These are phyloP conservation scores for Chiloscyllium punctatum DNA, from an alignment of 2,797 vertebrate species.

Conservation along the genomic window DNA sequence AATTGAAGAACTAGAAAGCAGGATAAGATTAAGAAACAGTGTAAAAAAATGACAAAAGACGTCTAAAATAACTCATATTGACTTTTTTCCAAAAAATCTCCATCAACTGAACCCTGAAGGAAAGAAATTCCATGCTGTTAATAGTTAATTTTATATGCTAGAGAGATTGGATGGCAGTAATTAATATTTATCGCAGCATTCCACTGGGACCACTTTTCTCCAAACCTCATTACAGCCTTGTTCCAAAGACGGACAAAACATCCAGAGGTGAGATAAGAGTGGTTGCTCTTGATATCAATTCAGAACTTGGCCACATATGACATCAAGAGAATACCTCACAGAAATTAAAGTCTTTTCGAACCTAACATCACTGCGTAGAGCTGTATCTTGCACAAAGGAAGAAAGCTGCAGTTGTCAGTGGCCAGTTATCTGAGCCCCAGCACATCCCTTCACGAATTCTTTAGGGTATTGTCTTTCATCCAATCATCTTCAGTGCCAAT, in stretches of 20 bases:
- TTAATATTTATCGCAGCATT: background rate
- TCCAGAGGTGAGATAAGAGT: background rate
- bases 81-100: background rate
- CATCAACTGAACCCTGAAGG: background rate
- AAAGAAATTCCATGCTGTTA: background rate
- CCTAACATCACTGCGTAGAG: too few species aligned
- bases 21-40: background rate
- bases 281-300: background rate
- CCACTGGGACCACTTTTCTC: background rate
- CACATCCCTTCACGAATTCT: too few species aligned
- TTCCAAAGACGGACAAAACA: background rate
- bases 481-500: too few species aligned
- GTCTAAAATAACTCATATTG: too few species aligned
- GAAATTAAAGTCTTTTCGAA: too few species aligned
- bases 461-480: too few species aligned
- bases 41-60: background rate
- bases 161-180: background rate
- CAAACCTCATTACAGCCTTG: background rate
- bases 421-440: too few species aligned
- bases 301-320: too few species aligned
- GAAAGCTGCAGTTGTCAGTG: too few species aligned
- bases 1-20: background rate
- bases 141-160: background rate
- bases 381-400: too few species aligned
- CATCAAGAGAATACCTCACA: too few species aligned